A percentile compares a stretch with the other conserved stretches of the same genome.
phyloP scores from a whole-genome alignment of 1,140 invertebrate genomes.

The Ostrea edulis region DNA sequence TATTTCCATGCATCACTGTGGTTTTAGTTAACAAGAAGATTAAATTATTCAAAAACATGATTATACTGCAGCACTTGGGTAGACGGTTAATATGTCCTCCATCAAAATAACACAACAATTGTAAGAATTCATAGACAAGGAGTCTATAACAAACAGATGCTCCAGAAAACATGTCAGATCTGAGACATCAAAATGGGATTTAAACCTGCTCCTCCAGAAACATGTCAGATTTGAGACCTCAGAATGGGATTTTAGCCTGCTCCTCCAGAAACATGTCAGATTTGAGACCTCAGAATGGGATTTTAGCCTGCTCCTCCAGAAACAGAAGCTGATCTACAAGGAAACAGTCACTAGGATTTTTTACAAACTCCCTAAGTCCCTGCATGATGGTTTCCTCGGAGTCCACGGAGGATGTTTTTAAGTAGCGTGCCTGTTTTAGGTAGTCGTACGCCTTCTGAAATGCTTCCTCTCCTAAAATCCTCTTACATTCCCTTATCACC shows the following conservation, averaged over 20 bases:
- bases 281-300: not conserved
- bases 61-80: not conserved
- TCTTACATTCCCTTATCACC: slow-evolving; percentile 74
- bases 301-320: slow-evolving; percentile 74
- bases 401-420: slow-evolving; percentile 55
- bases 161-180: not conserved
- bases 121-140: not conserved
- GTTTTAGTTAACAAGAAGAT: too few species aligned
- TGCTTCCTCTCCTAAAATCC: slow-evolving; percentile 69
- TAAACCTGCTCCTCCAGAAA: too few species aligned
- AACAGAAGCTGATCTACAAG: slow-evolving; percentile 78
- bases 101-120: not conserved
- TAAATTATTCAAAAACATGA: too few species aligned
- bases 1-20: not conserved
- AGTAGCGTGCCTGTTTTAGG: slow-evolving; percentile 71
- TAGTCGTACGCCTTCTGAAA: slow-evolving; percentile 77
- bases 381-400: slow-evolving; percentile 71
- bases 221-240: too few species aligned
- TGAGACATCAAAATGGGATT: too few species aligned
- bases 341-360: slow-evolving; percentile 78
- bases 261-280: too few species aligned
- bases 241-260: too few species aligned
- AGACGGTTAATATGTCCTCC: not conserved
- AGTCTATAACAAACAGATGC: not conserved
- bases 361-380: slow-evolving; percentile 72